A percentile compares a stretch with the other conserved stretches of the same genome.
Conservation (phyloP, 2,888 invertebrate genomes). For the Athalia rosae region DNA sequence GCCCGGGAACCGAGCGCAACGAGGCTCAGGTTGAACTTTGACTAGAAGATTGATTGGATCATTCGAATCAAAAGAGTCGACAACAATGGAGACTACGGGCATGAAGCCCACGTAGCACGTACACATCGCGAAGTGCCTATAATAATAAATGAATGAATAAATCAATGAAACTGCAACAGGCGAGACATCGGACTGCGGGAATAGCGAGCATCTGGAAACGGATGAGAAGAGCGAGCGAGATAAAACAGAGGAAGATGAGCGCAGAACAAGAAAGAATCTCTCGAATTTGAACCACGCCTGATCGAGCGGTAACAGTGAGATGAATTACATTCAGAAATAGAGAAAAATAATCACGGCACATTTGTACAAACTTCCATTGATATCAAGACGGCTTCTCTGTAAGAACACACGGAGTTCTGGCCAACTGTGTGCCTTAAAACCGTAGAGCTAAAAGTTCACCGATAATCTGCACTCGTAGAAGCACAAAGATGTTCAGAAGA, state of each 20-base stretch:
- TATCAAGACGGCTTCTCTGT: not conserved
- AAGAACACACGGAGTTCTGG: not conserved
- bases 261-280: slow-evolving; percentile 37
- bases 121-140: slow-evolving; percentile 5
- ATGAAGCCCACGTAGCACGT: slow-evolving; percentile 40
- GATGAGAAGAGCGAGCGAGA: slow-evolving; percentile 41
- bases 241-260: slow-evolving; percentile 44
- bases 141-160: too few relatives aligned
- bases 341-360: not conserved
- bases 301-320: too few relatives aligned
- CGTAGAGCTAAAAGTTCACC: slow-evolving; percentile 49
- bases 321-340: not conserved
- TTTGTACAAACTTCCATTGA: slow-evolving; percentile 30
- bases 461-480: slow-evolving; percentile 21
- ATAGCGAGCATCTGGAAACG: slow-evolving; percentile 6
- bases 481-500: slow-evolving; percentile 32
- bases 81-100: slow-evolving; percentile 50
- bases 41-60: slow-evolving; percentile 26
- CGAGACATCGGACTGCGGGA: too few relatives aligned
- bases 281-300: slow-evolving; percentile 3
- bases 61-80: slow-evolving; percentile 35
- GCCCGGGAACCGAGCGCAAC: slow-evolving; percentile 27
- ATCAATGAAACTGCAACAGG: not conserved
- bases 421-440: slow-evolving; percentile 66
- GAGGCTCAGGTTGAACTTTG: slow-evolving; percentile 28